Base-by-base conservation (phyloP, 2,888 invertebrate genomes). In the Drosophila mulleri region DNA sequence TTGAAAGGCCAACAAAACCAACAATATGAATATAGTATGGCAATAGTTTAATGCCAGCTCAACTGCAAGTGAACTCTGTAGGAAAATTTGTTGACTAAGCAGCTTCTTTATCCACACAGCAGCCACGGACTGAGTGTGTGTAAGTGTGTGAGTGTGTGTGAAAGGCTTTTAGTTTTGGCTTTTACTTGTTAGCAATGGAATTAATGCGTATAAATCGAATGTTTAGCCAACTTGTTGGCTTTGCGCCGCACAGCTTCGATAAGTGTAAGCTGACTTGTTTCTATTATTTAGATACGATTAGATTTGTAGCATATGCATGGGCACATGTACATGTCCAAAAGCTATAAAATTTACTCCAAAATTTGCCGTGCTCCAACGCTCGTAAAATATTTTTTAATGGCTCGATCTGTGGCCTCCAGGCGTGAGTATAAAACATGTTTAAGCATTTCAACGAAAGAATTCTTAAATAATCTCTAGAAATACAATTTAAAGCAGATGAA, bases 11-110 rank as follows among this genome's bases (percentile, higher is more conserved):
- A 63, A 59, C 47, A 52, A 29, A 64, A 64, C 53, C 59, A 79
- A 67, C 63, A 71, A 64, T 58, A 50, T 16, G 50, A 29, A 48
- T 52, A 52, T n/a, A 39, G 37, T 23, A 54, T 18, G 67, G 57
- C 68, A 72, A 88, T 88, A 86, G 83, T 83, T 88, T 68, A 80
- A 83, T 83, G 72, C 66, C 74, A 74, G 57, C 53, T 26, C 67
- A 66, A 67, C 56, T 64, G 57, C 73, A 65, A 45, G 48, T 73
- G 39, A 54, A 41, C 50, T 41, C 37, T 20, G 44, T 20, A 67
- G 52, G 64, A 80, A 80, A 80, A 71, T 72, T 50, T 74, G 74
- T 80, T 83, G 80, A 77, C 72, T 63, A 69, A 77, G 72, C 80
- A 72, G 61, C 47, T 54, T 62, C 53, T 67, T 44, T 63, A 16